Evolutionary conservation across 2,113 vertebrate genomes (phyloP).

Genomic region (Sylvilagus bachmani): DNA sequence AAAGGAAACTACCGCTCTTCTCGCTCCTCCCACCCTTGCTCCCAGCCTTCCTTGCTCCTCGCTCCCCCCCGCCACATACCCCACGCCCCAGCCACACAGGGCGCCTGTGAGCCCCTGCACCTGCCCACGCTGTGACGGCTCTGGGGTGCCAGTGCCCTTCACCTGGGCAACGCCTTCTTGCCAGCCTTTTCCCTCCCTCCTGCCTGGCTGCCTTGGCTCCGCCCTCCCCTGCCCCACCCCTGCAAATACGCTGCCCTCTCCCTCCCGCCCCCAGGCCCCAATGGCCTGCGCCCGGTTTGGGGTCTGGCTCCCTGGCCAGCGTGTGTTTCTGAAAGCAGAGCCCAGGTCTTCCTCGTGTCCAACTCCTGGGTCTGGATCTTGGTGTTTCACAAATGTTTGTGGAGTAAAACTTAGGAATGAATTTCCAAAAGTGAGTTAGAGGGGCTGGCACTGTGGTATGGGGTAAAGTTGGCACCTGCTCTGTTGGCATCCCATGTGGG

Average conservation of each 20-base stretch:
- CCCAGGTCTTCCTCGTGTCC: not conserved
- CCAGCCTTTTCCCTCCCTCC: not conserved
- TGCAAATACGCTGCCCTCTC: not conserved
- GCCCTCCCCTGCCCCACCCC: fast-evolving
- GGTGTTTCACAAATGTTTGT: not conserved
- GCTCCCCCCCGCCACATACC: fast-evolving
- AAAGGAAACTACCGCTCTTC: too few species aligned
- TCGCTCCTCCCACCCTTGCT: fast-evolving
- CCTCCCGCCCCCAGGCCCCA: not conserved
- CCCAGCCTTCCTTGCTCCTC: not conserved
- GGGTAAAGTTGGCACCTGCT: too few species aligned
- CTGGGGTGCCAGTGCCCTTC: not conserved
- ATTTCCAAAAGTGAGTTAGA: not conserved
- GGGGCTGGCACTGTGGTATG: too few species aligned
- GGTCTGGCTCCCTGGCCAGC: not conserved
- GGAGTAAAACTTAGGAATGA: not conserved
- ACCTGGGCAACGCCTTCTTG: too few species aligned
- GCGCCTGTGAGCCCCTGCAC: not conserved
- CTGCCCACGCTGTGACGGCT: not conserved
- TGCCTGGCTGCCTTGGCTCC: not conserved
- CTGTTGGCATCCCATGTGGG: too few species aligned
- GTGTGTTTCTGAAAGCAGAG: not conserved
- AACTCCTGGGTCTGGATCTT: not conserved
- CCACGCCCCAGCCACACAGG: not conserved
- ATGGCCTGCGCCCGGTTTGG: too few species aligned